These are phyloP conservation scores for Lysandra bellargus DNA, from an alignment of 2,888 invertebrate genomes.

Conservation along the genomic window DNA sequence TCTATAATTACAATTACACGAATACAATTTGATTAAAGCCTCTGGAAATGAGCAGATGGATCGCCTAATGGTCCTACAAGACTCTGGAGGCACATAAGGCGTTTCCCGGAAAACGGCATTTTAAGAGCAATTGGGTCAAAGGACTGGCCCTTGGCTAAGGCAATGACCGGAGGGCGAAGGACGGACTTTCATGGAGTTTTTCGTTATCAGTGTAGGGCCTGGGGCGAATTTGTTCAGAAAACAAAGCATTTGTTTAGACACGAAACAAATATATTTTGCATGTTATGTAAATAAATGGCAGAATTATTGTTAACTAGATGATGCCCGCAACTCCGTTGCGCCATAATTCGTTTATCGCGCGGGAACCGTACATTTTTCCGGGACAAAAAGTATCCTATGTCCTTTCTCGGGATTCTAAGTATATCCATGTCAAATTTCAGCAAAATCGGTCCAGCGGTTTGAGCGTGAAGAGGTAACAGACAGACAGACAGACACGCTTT, in stretches of 20 bases:
- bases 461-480: too few species aligned
- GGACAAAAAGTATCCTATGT: too few species aligned
- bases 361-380: too few species aligned
- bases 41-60: too few species aligned
- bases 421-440: too few species aligned
- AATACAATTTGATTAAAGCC: background rate
- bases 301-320: background rate
- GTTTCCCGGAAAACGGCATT: background rate
- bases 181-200: constrained; percentile 7
- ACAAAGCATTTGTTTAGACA: background rate
- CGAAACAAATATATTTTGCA: background rate
- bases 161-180: background rate
- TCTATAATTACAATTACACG: background rate
- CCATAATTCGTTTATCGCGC: too few species aligned
- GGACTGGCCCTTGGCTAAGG: background rate
- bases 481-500: too few species aligned
- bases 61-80: background rate
- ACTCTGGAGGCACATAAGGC: background rate
- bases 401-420: too few species aligned
- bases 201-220: background rate
- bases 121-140: background rate
- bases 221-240: background rate
- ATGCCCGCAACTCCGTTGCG: too few species aligned
- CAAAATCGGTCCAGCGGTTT: too few species aligned
- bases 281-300: constrained; percentile 3